Evolutionary conservation across 2,797 vertebrate species (phyloP).

Genomic region (Eulemur coronatus): DNA sequence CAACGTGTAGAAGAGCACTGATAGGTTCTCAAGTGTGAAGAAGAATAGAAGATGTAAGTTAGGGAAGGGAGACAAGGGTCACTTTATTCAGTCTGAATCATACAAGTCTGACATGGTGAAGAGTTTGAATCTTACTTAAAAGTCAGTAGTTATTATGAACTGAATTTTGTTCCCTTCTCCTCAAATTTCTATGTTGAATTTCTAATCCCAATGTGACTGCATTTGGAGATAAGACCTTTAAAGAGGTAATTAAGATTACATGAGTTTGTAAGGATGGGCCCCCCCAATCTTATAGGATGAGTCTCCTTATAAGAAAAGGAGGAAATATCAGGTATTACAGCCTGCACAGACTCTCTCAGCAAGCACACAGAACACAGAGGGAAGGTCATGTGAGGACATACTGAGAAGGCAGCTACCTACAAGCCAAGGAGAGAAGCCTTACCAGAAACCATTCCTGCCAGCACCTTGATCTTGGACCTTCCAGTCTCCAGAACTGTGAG

Average conservation of each 20-base stretch:
- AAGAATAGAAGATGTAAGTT: background rate
- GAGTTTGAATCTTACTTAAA: background rate
- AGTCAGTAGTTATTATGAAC: background rate
- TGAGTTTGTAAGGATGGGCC: background rate
- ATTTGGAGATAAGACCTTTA: background rate
- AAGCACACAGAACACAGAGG: background rate
- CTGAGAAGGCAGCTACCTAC: background rate
- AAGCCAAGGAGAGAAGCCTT: background rate
- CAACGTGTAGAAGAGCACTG: background rate
- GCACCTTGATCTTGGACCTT: background rate
- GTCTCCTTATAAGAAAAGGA: background rate
- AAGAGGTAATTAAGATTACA: background rate
- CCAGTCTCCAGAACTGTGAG: background rate
- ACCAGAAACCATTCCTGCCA: background rate
- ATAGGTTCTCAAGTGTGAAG: background rate
- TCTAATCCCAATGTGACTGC: background rate
- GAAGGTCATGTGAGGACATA: background rate
- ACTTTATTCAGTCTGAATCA: background rate
- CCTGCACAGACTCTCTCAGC: too few species aligned
- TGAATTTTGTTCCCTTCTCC: background rate
- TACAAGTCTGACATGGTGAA: background rate
- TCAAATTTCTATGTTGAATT: background rate
- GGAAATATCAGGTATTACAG: too few species aligned
- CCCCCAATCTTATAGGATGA: background rate
- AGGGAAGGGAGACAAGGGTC: background rate